A percentile compares a stretch with the other conserved stretches of the same genome.
Conservation (phyloP, 2,888 invertebrate species). For the Cremastobaeus sp. region DNA sequence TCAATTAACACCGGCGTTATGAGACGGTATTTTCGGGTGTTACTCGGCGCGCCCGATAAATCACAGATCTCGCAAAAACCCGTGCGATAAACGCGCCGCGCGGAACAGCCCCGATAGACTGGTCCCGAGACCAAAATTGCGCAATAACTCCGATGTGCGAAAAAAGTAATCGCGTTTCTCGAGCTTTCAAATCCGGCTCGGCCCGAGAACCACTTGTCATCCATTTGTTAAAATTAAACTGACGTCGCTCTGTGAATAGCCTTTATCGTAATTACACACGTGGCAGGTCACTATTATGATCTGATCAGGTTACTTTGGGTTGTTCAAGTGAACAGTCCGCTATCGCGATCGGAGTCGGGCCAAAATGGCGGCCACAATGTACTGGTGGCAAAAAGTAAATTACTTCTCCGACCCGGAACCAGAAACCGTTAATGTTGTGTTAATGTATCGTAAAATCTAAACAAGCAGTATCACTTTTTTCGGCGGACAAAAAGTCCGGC, state of each 20-base stretch:
- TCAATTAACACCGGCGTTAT: slow-evolving; percentile 50
- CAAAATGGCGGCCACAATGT: not conserved
- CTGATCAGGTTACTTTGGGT: slow-evolving; percentile 4
- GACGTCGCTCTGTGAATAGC: slow-evolving; percentile 1
- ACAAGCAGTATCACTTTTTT: not conserved
- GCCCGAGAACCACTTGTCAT: too few relatives aligned
- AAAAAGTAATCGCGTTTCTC: not conserved
- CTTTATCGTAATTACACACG: slow-evolving; percentile 12
- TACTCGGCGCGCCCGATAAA: slow-evolving; percentile 9
- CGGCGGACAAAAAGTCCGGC: not conserved
- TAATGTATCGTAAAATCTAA: slow-evolving; percentile 2
- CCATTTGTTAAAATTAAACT: slow-evolving; percentile 10
- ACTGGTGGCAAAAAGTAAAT: slow-evolving; percentile 1
- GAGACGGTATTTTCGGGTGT: slow-evolving; percentile 16
- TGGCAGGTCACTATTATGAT: slow-evolving; percentile 13
- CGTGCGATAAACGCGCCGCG: not conserved
- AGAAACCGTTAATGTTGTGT: slow-evolving; percentile 7
- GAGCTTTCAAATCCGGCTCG: too few relatives aligned
- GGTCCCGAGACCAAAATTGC: too few relatives aligned
- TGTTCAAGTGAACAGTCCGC: not conserved
- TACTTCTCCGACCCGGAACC: not conserved
- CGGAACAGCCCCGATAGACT: too few relatives aligned
- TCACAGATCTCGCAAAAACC: slow-evolving; percentile 3
- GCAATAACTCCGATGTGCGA: not conserved
- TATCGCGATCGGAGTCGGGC: slow-evolving; percentile 3